Evolutionary conservation across 2,113 vertebrate species (phyloP), one percentile per base, ranked within the genome.

Genomic region (Sander lucioperca): DNA sequence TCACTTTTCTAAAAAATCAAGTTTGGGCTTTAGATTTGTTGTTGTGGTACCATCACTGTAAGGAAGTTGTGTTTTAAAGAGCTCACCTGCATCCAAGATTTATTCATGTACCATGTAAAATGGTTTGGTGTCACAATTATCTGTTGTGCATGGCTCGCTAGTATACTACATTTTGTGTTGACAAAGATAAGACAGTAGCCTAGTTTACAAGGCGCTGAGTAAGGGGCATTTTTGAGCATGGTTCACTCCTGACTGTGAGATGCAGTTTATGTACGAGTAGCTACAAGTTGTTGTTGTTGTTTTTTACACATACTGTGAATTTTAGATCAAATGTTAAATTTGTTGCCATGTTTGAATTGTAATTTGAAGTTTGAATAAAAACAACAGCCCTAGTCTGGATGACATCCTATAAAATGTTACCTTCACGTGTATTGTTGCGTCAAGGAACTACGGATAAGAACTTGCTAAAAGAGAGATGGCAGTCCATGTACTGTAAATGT

Each of bases 401-500:
- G 45, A 51, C 23, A 33, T 18, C 21, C 13, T 30, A 9, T 19
- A 4, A 67, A 70, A 58, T 10, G 25, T 54, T 36, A 23, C 25
- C 63, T 57, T 62, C 8, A 39, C 27, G 25, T 23, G 50, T 79
- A 39, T 58, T 64, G 39, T 50, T 80, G 53, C 19, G 5, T 74
- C 23, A 33, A 65, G 45, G 12, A 72, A 70, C 53, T 5, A 12
- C 57, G 36, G 51, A 73, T 59, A 63, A 63, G 50, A 74, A 43
- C 7, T 54, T 39, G 54, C 23, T 68, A 39, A 64, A 68, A n/a
- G 25, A 70, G 62, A 86, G 48, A 67, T 51, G 23, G 70, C 68
- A 84, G 50, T 48, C n/a, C 43, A 69, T 57, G 43, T 27, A 27
- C 27, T 27, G 27, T 77, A 86, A 90, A 87, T 83, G 74, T 88